Percentiles rank a stretch among this genome's conserved stretches.
phyloP scores from a whole-genome alignment of 1,140 invertebrate genomes.

The Leucophenga varia region DNA sequence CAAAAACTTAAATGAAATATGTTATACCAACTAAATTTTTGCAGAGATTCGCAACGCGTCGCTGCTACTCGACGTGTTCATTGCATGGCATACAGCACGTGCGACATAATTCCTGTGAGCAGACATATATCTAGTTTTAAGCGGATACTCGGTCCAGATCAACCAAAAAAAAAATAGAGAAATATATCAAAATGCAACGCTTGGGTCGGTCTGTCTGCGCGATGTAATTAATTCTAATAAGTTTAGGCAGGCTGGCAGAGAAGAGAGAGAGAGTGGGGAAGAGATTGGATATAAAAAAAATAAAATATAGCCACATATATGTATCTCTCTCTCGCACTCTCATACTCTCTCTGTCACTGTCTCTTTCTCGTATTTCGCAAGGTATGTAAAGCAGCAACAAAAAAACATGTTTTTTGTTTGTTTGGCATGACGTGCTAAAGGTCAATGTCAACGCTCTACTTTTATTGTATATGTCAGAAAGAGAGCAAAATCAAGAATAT shows the following conservation, averaged over 20 bases:
- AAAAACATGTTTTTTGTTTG: no score
- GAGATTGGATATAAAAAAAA: no score
- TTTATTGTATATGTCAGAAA: no score
- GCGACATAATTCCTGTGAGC: slow-evolving; percentile 74
- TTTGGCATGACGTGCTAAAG: no score
- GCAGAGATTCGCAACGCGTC: slow-evolving; percentile 70
- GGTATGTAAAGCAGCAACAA: no score
- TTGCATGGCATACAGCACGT: slow-evolving; percentile 66
- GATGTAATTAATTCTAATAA: no score
- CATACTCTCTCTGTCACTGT: slow-evolving; percentile 13
- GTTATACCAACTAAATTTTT: slow-evolving; percentile 52
- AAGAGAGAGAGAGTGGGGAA: no score
- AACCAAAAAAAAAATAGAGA: slow-evolving; percentile 6
- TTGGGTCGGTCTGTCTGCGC: no score
- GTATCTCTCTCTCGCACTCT: slow-evolving; percentile 6
- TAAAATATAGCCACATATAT: slow-evolving; percentile 8
- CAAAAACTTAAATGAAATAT: slow-evolving; percentile 30
- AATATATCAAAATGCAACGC: no score
- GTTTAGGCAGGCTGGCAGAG: no score
- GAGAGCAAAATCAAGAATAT: no score
- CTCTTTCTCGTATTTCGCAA: slow-evolving; percentile 9
- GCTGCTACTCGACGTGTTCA: slow-evolving; percentile 71
- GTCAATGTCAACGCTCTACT: no score
- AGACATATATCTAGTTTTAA: slow-evolving; percentile 71
- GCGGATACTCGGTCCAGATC: slow-evolving; percentile 7